phyloP scores from a whole-genome alignment of 2,888 invertebrate genomes.

The Apodemia duryi region DNA sequence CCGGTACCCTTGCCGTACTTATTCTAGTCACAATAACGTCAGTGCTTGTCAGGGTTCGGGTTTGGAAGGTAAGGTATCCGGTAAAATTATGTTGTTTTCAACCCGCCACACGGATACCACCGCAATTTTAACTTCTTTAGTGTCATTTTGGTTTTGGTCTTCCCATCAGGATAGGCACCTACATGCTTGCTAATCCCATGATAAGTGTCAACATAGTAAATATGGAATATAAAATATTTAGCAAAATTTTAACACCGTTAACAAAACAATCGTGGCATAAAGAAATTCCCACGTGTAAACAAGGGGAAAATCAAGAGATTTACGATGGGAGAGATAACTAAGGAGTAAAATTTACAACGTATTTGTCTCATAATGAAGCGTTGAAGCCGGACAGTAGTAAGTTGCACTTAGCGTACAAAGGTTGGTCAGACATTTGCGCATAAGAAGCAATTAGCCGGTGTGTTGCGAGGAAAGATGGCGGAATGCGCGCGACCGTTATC shows the following conservation, averaged over 20 bases:
- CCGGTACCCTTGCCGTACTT: no score
- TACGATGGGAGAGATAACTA: neutral
- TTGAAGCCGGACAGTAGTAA: conserved; percentile 6
- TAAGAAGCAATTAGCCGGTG: conserved; percentile 64
- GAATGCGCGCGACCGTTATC: conserved; percentile 74
- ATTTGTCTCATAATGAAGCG: conserved; percentile 13
- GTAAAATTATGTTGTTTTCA: no score
- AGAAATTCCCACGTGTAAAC: neutral
- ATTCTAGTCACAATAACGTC: no score
- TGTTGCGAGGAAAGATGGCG: conserved; percentile 45
- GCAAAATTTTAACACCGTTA: neutral
- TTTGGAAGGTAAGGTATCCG: no score
- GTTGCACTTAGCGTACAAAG: conserved; percentile 20
- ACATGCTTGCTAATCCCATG: no score
- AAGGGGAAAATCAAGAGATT: neutral
- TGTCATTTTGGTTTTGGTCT: no score
- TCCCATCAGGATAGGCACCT: no score
- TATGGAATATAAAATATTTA: no score
- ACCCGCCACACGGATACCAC: no score
- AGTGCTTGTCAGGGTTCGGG: no score
- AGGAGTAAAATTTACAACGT: conserved; percentile 3
- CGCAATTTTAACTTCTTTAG: no score
- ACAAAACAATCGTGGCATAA: neutral
- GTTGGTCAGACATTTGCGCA: conserved; percentile 36
- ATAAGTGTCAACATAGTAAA: no score